Evolutionary conservation across 2,888 invertebrate species (phyloP), one percentile per base, ranked within the genome.

Genomic region (Tetramorium bicarinatum): DNA sequence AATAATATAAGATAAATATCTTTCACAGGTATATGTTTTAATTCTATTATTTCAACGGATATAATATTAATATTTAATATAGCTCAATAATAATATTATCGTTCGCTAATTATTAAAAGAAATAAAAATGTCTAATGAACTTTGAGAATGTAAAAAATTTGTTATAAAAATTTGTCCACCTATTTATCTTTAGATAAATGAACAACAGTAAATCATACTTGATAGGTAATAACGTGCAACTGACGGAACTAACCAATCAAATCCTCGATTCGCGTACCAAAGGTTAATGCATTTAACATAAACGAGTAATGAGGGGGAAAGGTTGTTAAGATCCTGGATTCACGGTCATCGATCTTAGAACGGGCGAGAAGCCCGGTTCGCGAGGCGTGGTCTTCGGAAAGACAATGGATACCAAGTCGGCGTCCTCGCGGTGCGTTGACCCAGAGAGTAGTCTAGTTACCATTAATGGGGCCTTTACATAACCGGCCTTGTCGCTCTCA

Each of bases 331-430:
- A 88, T 90, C 79, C 84, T 88, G 64, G 80, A 83, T 72, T 75
- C 87, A 87, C 88, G 90, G 87, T 89, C 90, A 87, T 88, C 89
- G 88, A 89, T 89, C 90, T 75, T 82, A 83, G 87, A 84, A 79
- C 72, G 82, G 83, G 83, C 86, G 89, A 87, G 87, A 86, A 87
- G 76, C 82, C 80, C 84, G 25, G 25, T 83, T 84, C 79, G 84
- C 87, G 87, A 89, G 82, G 82, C 80, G 82, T 86, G 90, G 87
- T 89, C 90, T 90, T 85, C 83, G 81, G 72, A 81, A 88, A 89
- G 88, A 89, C 89, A 89, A 89, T 89, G 88, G 87, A 79, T 81
- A 62, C 67, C 61, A 76, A 87, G 88, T 79, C 82, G 82, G 75
- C 76, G 86, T 87, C 87, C 88, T 88, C 89, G 44, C 56, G 84